Evolutionary conservation across 2,888 invertebrate genomes (phyloP).

Genomic region (Penaeus monodon): DNA sequence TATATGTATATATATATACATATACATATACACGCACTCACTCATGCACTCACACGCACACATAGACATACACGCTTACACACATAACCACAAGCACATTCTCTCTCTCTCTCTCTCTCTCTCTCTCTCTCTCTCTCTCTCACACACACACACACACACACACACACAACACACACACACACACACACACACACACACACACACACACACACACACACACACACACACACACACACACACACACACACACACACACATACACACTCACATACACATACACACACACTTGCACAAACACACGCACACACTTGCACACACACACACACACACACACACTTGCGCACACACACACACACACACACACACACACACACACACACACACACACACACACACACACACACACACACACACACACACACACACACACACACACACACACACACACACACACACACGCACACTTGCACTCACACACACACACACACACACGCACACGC

Average conservation of each 20-base stretch:
- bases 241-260: not conserved
- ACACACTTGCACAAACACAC: not conserved
- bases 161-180: not conserved
- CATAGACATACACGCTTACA: too few relatives aligned
- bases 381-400: not conserved
- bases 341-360: not conserved
- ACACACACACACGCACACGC: not conserved
- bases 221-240: not conserved
- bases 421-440: not conserved
- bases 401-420: not conserved
- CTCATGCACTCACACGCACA: too few relatives aligned
- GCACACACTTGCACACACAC: not conserved
- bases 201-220: not conserved
- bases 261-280: not conserved
- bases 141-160: not conserved
- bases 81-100: too few relatives aligned
- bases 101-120: too few relatives aligned
- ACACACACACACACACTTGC: not conserved
- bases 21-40: not conserved
- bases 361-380: not conserved
- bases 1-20: slow-evolving; percentile 7
- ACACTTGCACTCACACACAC: not conserved
- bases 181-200: not conserved
- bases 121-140: too few relatives aligned
- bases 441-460: not conserved